These are phyloP conservation scores for Poeciliopsis presidionis DNA, from an alignment of 2,797 vertebrate species.

Conservation along the genomic window DNA sequence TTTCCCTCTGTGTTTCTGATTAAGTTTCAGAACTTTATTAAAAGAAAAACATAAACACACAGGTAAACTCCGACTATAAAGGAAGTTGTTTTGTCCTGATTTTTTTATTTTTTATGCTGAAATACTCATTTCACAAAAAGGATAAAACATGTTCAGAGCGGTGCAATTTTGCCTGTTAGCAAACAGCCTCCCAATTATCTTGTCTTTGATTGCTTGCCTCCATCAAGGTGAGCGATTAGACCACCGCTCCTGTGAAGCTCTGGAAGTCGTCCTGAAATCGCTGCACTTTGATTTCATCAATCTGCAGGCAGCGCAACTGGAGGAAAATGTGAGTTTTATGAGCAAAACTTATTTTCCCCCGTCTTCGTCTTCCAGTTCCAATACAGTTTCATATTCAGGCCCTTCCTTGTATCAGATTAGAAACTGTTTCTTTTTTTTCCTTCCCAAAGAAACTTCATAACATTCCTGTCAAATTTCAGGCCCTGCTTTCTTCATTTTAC, in stretches of 20 bases:
- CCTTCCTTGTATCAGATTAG: slow-evolving; percentile 72
- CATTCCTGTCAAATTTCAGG: slow-evolving; percentile 71
- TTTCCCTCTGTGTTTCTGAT: slow-evolving; percentile 56
- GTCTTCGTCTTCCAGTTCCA: slow-evolving; percentile 67
- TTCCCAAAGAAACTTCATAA: slow-evolving; percentile 74
- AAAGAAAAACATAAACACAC: slow-evolving; percentile 35
- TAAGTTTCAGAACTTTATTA: slow-evolving; percentile 58
- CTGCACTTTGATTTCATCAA: slow-evolving; percentile 84
- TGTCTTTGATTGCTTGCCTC: slow-evolving; percentile 77
- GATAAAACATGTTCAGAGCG: slow-evolving; percentile 56
- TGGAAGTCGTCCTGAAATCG: slow-evolving; percentile 84
- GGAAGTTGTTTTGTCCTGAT: slow-evolving; percentile 64
- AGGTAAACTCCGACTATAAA: slow-evolving; percentile 46
- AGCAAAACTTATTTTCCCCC: slow-evolving; percentile 69
- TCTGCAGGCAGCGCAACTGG: slow-evolving; percentile 81
- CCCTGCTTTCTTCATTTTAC: slow-evolving; percentile 61
- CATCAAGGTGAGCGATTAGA: slow-evolving; percentile 84
- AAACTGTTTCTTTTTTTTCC: slow-evolving; percentile 48
- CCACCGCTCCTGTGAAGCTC: slow-evolving; percentile 82
- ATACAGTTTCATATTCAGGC: slow-evolving; percentile 74
- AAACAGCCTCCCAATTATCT: slow-evolving; percentile 76
- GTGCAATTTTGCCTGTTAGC: slow-evolving; percentile 74
- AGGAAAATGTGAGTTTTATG: slow-evolving; percentile 85
- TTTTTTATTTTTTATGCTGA: slow-evolving; percentile 28
- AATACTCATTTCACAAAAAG: slow-evolving; percentile 61